Conservation (phyloP, 1,140 invertebrate species). For the Phenacoccus solenopsis region DNA sequence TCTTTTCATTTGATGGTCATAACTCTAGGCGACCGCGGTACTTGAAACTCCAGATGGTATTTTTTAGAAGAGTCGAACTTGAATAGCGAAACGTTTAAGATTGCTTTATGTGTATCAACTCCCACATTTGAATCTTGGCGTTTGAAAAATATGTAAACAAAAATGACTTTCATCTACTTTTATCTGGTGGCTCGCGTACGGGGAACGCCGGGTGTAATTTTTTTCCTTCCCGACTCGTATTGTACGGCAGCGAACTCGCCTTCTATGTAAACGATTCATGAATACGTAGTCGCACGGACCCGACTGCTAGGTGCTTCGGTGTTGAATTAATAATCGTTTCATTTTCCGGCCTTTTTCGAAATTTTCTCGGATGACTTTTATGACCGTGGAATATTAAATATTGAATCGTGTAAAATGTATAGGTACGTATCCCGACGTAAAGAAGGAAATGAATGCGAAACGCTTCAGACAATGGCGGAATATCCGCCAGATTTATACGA, state of each 20-base stretch:
- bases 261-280: slow-evolving; percentile 2
- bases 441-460: too few species aligned
- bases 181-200: not conserved
- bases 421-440: too few species aligned
- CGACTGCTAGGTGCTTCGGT: not conserved
- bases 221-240: not conserved
- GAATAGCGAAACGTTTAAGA: slow-evolving; percentile 10
- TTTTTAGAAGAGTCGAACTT: slow-evolving; percentile 9
- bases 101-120: slow-evolving; percentile 11
- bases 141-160: slow-evolving; percentile 10
- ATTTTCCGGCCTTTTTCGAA: not conserved
- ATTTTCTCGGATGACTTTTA: not conserved
- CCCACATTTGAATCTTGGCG: slow-evolving; percentile 5
- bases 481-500: too few species aligned
- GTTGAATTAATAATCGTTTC: not conserved
- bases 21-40: slow-evolving; percentile 1
- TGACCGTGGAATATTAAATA: not conserved
- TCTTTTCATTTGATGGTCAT: slow-evolving; percentile 2
- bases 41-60: slow-evolving; percentile 15
- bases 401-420: too few species aligned
- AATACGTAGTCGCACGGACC: not conserved
- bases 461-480: too few species aligned
- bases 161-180: slow-evolving; percentile 17
- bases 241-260: not conserved
- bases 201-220: not conserved